Base-by-base conservation (phyloP, 2,888 invertebrate genomes). In the Scaeva pyrastri region DNA sequence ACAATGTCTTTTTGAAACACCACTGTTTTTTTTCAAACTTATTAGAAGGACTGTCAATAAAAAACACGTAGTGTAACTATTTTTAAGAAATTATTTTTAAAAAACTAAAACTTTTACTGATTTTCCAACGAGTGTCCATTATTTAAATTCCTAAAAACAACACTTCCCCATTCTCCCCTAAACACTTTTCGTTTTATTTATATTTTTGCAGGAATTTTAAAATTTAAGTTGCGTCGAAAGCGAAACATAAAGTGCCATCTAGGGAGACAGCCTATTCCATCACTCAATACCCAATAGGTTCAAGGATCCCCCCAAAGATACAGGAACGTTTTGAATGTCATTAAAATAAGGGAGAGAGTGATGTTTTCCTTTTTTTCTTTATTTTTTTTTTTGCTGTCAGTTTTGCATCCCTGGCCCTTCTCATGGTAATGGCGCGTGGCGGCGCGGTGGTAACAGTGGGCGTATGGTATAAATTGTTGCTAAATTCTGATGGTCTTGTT, bases 251-350 rank as follows among this genome's bases (percentile, higher is more conserved):
- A 52, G 31, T 56, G 21, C 43, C 21, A 71, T 2, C 41, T 7
- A 41, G 16, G 26, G 23, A 45, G 23, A 6, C 8, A 62, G 26
- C 3, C 11, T 56, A 36, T 56, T 10, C 14, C 52, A 52, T 55
- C 70, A 70, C 36, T 41, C 41, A n/a, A 31, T 31, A 31, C 31
- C 8, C 31, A 7, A 31, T 31, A 8, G 21, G 11, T 16, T 60
- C 39, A 71, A 43, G 36, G 19, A 58, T 58, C 2, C 23, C 43
- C 58, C 43, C 10, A n/a, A n/a, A 45, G 72, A 48, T 45, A 31
- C 5, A 45, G 26, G 2, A 72, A 31, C 58, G 31, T 58, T 60
- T 58, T 60, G 36, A 73, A 73, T 14, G 39, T 36, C 31, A 36
- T 73, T 73, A 60, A 60, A 39, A 41, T 7, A 31, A 31, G 23